Evolutionary conservation across 2,888 invertebrate species (phyloP).

Genomic region (Diplazon laetatorius): DNA sequence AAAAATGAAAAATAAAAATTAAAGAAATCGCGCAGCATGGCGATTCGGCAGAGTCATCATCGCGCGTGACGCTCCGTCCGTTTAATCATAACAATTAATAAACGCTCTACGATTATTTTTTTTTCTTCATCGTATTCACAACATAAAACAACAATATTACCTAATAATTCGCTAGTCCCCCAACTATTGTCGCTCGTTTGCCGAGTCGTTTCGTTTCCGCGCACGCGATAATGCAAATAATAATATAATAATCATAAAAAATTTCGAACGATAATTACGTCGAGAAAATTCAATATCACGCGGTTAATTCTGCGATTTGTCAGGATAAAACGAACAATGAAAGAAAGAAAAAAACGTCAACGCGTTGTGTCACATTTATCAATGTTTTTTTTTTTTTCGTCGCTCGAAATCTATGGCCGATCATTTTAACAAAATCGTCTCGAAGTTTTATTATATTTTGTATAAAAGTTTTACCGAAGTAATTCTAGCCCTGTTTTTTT

Average conservation of each 20-base stretch:
- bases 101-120: constrained; percentile 73
- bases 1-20: constrained; percentile 37
- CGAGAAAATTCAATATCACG: background rate
- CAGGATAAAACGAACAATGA: background rate
- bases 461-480: background rate
- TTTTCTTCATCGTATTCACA: constrained; percentile 72
- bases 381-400: background rate
- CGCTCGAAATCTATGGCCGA: background rate
- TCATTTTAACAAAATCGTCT: background rate
- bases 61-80: constrained; percentile 55
- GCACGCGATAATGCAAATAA: too few species aligned
- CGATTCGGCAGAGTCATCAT: constrained; percentile 47
- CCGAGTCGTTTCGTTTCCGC: constrained; percentile 8
- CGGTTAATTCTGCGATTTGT: background rate
- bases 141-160: constrained; percentile 79
- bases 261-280: background rate
- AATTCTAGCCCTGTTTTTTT: background rate
- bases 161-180: constrained; percentile 77
- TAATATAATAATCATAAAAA: too few species aligned
- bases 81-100: constrained; percentile 77
- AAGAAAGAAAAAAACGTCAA: background rate
- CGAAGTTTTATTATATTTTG: background rate
- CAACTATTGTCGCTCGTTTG: constrained; percentile 32
- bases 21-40: constrained; percentile 56
- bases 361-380: background rate